Percentiles rank a stretch among this genome's conserved stretches.
Conservation (phyloP, 1,140 invertebrate species). For the Pantala flavescens region DNA sequence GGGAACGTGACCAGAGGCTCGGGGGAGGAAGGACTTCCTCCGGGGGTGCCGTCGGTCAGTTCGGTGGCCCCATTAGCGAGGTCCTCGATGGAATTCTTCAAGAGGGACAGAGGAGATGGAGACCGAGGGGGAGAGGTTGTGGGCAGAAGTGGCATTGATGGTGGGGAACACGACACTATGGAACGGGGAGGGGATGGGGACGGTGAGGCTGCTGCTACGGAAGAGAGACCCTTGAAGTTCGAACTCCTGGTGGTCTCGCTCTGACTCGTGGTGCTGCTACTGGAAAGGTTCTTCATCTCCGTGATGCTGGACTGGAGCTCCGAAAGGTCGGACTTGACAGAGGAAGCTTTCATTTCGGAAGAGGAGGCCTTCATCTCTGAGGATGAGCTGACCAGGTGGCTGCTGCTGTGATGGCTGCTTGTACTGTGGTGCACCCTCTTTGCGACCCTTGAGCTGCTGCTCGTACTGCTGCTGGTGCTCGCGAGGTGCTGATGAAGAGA, state of each 20-base stretch:
- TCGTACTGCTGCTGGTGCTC: not conserved
- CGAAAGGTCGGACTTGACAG: conserved; percentile 59
- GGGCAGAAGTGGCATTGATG: no score
- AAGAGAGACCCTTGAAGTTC: conserved; percentile 11
- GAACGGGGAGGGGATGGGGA: not conserved
- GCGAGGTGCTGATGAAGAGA: not conserved
- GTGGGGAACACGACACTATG: no score
- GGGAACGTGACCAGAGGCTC: conserved; percentile 68
- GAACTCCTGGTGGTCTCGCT: conserved; percentile 13
- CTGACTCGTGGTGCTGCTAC: conserved; percentile 25
- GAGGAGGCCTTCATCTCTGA: not conserved
- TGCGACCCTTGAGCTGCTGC: conserved; percentile 12
- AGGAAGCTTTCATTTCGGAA: conserved; percentile 52
- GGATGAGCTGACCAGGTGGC: not conserved
- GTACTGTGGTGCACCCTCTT: conserved; percentile 13
- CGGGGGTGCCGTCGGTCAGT: conserved; percentile 25
- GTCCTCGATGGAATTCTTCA: conserved; percentile 53
- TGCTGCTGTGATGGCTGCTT: not conserved
- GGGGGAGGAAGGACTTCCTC: conserved; percentile 37
- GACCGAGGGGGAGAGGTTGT: not conserved
- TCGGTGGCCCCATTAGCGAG: conserved; percentile 42
- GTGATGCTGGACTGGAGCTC: conserved; percentile 66
- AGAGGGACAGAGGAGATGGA: conserved; percentile 11
- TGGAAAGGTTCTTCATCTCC: conserved; percentile 53
- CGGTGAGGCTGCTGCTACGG: conserved; percentile 27